These are phyloP conservation scores for Urocolius indicus DNA, from an alignment of 2,113 vertebrate species.

Conservation along the genomic window DNA sequence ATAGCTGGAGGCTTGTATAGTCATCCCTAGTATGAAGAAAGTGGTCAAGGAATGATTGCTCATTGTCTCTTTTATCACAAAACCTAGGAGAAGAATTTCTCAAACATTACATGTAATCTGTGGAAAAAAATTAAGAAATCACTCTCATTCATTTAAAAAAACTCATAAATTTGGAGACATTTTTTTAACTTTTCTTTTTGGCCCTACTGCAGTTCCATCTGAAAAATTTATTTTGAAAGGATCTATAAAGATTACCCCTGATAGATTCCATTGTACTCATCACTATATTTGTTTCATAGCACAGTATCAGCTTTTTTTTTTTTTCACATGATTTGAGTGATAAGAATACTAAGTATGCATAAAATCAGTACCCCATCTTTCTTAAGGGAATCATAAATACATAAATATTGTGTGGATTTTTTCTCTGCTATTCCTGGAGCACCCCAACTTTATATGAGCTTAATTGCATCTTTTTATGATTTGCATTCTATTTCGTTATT, in stretches of 20 bases:
- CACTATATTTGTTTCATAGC: background rate
- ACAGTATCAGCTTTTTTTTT: background rate
- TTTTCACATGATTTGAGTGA: background rate
- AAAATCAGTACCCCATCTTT: slow-evolving; percentile 42
- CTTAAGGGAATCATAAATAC: background rate
- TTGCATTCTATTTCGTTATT: slow-evolving; percentile 51
- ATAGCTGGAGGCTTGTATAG: background rate
- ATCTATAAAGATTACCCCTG: background rate
- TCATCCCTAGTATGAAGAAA: background rate
- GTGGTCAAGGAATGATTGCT: background rate
- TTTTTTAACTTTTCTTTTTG: background rate
- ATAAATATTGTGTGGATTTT: slow-evolving; percentile 35
- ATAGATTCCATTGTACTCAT: background rate
- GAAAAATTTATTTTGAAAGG: background rate
- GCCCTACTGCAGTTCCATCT: background rate
- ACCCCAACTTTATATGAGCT: slow-evolving; percentile 43
- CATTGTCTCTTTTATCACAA: background rate
- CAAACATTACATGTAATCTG: background rate
- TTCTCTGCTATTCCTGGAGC: slow-evolving; percentile 42
- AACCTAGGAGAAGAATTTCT: background rate
- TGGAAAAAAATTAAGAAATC: background rate
- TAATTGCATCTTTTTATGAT: slow-evolving; percentile 67
- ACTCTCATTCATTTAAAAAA: background rate
- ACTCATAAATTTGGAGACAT: background rate
- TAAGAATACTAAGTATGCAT: slow-evolving; percentile 33